Conservation (phyloP, 1,140 invertebrate species). For the Drosophila baimaii region DNA sequence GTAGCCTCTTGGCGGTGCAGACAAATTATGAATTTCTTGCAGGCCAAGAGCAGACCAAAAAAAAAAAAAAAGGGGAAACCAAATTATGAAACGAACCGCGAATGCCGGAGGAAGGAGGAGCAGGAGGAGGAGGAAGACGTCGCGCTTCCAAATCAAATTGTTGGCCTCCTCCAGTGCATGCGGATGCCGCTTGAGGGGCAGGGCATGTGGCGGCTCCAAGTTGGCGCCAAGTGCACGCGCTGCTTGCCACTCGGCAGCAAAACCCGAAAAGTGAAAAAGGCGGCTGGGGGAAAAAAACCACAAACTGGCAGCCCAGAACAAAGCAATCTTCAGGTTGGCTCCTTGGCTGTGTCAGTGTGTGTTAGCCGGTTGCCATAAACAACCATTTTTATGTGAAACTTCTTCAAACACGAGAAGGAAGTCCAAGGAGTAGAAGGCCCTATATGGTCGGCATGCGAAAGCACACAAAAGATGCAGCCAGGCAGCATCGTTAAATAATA, state of each 20-base stretch:
- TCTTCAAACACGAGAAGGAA: conserved; percentile 53
- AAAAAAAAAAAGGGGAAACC: conserved; percentile 37
- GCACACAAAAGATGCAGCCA: conserved; percentile 19
- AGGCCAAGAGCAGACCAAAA: conserved; percentile 24
- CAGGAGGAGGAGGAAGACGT: conserved; percentile 6
- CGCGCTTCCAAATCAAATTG: conserved; percentile 47
- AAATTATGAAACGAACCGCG: conserved; percentile 68
- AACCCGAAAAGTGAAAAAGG: conserved; percentile 29
- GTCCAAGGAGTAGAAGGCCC: conserved; percentile 20
- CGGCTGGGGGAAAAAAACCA: not conserved
- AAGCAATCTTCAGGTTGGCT: conserved; percentile 34
- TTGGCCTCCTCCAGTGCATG: conserved; percentile 27
- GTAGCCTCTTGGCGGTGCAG: conserved; percentile 55
- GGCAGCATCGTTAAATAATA: conserved; percentile 42
- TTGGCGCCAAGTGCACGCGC: conserved; percentile 74
- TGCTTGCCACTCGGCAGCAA: conserved; percentile 50
- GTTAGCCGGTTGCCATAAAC: conserved; percentile 47
- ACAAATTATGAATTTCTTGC: conserved; percentile 72
- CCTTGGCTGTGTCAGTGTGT: conserved; percentile 16
- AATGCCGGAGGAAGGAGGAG: conserved; percentile 17
- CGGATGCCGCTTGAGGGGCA: conserved; percentile 36
- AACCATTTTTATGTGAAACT: conserved; percentile 54
- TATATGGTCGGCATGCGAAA: conserved; percentile 32
- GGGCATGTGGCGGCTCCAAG: conserved; percentile 48
- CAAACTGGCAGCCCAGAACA: conserved; percentile 33